A percentile compares a stretch with the other conserved stretches of the same genome.
These are phyloP conservation scores for Phalacrocorax brasilianus DNA, from an alignment of 2,113 vertebrate species.

Conservation along the genomic window DNA sequence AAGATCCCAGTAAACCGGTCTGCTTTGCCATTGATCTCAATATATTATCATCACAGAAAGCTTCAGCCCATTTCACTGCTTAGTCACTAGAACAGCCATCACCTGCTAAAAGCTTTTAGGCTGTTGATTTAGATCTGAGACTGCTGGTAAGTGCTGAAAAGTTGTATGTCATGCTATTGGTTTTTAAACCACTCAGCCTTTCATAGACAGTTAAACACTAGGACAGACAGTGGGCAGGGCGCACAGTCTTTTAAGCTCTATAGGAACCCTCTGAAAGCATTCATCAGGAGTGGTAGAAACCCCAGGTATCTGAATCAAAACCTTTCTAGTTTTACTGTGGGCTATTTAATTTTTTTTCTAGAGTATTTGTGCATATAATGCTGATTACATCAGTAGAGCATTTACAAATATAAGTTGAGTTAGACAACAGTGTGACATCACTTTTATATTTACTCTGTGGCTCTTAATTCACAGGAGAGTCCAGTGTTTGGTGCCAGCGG, in stretches of 20 bases:
- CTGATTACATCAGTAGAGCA: background rate
- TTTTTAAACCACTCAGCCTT: background rate
- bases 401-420: background rate
- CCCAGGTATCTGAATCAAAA: background rate
- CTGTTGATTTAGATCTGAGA: slow-evolving; percentile 11
- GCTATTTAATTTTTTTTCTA: background rate
- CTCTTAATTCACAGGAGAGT: slow-evolving; percentile 80
- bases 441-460: background rate
- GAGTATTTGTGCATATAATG: background rate
- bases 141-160: slow-evolving; percentile 12
- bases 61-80: background rate
- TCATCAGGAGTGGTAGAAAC: background rate
- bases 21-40: background rate
- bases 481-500: slow-evolving; percentile 88
- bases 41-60: background rate
- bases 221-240: background rate
- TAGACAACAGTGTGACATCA: background rate
- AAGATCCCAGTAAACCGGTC: slow-evolving; percentile 20
- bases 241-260: background rate
- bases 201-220: background rate
- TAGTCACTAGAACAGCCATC: background rate
- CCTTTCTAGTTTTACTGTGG: background rate
- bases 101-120: slow-evolving; percentile 40
- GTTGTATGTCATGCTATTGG: background rate
- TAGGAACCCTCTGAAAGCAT: background rate